Evolutionary conservation across 2,113 vertebrate genomes (phyloP).

Genomic region (Hystrix cristata): DNA sequence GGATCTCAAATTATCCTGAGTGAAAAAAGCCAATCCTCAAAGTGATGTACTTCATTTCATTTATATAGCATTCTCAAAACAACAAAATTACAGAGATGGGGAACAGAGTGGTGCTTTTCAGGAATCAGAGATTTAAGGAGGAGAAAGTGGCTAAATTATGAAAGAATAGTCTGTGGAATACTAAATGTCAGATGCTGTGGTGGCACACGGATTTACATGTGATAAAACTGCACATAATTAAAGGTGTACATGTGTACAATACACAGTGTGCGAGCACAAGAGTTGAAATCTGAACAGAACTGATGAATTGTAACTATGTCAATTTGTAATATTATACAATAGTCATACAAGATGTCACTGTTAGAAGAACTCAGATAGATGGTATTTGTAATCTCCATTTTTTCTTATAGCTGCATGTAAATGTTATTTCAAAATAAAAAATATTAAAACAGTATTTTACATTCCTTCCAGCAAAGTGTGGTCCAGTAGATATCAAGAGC

Average conservation of each 20-base stretch:
- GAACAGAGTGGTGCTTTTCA: background rate
- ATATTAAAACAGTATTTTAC: background rate
- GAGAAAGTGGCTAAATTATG: background rate
- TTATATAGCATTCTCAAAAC: background rate
- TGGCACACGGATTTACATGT: background rate
- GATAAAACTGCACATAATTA: background rate
- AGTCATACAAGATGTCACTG: background rate
- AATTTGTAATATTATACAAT: background rate
- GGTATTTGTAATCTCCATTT: background rate
- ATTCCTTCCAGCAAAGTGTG: background rate
- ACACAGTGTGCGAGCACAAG: background rate
- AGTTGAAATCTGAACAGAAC: background rate
- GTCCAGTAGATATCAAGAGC: background rate
- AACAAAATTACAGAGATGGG: background rate
- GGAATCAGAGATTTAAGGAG: background rate
- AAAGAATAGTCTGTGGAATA: background rate
- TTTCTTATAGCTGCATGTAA: background rate
- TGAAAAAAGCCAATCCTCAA: background rate
- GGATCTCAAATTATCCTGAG: background rate
- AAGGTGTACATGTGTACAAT: background rate
- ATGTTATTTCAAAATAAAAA: conserved; percentile 47
- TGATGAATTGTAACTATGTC: background rate
- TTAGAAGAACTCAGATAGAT: background rate
- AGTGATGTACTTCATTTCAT: background rate
- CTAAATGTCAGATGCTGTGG: background rate